Base-by-base conservation (phyloP, 2,888 invertebrate species). In the Laspeyria flexula region DNA sequence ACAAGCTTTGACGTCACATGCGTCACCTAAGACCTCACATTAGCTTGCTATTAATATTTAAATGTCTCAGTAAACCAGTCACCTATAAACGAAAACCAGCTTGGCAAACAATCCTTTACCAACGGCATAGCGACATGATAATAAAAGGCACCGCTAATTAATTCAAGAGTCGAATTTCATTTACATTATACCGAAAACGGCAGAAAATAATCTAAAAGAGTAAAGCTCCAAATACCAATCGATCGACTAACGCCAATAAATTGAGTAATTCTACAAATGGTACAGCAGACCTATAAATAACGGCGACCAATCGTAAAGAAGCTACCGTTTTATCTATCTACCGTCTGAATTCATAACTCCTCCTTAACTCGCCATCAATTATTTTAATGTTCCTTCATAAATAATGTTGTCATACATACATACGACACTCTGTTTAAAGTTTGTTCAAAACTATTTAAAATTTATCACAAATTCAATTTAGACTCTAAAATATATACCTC, bases 351-450 rank as follows among this genome's bases (percentile, higher is more conserved):
- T 52, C 48, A 70, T 70, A 67, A 65, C 61, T 73, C 48, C 55
- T 59, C 47, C 37, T 62, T 66, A 57, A 58, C 52, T 68, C 55
- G 16, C 56, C 71, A 70, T 73, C 54, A 66, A 67, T 77, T 70
- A 75, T 60, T 57, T 63, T 66, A 67, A 73, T 67, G 62, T 49
- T 49, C 45, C 48, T 53, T 57, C 63, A 68, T 69, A 75, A 70
- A 75, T 66, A 69, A 61, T 40, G 35, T 55, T 63, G 56, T 71
- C 68, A 58, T 66, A 60, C 49, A 55, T 43, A 46, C 29, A 65
- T 38, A 41, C 21, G 29, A 48, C 49, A 52, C 15, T 37, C 39
- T 47, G 21, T 55, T 47, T 44, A 43, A 18, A 15, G 21, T 46
- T 18, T 23, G 30, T 41, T 50, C 41, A 44, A 51, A 40, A 9